Percentiles rank a stretch among this genome's conserved stretches.
Conservation (phyloP, 2,888 invertebrate genomes). For the Altica lythri region DNA sequence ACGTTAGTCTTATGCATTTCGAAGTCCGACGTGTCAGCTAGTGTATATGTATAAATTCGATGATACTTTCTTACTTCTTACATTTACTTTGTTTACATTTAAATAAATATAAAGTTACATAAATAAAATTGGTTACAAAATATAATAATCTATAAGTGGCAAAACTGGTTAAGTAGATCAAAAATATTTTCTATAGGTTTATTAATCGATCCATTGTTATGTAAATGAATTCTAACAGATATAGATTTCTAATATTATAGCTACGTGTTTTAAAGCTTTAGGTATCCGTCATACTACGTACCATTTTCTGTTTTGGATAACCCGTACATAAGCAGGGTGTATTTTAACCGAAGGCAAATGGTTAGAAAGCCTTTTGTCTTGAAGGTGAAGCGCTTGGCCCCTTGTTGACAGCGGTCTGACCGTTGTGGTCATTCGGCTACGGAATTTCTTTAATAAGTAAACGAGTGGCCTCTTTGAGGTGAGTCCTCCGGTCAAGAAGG, state of each 20-base stretch:
- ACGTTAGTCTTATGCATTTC: no score
- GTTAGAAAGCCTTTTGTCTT: conserved; percentile 32
- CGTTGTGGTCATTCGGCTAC: conserved; percentile 24
- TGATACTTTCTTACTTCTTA: no score
- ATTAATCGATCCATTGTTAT: background rate
- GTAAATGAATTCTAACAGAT: background rate
- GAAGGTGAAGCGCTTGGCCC: conserved; percentile 24
- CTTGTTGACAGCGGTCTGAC: conserved; percentile 44
- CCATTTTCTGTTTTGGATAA: background rate
- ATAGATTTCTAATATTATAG: background rate
- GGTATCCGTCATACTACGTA: background rate
- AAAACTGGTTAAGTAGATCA: no score
- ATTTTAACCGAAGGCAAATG: background rate
- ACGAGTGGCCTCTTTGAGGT: conserved; percentile 27
- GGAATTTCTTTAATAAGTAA: conserved; percentile 31
- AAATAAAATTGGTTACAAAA: no score
- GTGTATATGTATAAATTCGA: no score
- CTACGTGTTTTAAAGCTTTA: background rate
- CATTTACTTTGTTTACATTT: no score
- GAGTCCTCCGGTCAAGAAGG: conserved; percentile 21
- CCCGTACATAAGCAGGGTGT: background rate
- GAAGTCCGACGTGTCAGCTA: no score
- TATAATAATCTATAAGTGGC: no score
- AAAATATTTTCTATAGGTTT: background rate
- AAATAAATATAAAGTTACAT: no score